phyloP scores from a whole-genome alignment of 2,888 invertebrate species.

The Pomacea canaliculata region DNA sequence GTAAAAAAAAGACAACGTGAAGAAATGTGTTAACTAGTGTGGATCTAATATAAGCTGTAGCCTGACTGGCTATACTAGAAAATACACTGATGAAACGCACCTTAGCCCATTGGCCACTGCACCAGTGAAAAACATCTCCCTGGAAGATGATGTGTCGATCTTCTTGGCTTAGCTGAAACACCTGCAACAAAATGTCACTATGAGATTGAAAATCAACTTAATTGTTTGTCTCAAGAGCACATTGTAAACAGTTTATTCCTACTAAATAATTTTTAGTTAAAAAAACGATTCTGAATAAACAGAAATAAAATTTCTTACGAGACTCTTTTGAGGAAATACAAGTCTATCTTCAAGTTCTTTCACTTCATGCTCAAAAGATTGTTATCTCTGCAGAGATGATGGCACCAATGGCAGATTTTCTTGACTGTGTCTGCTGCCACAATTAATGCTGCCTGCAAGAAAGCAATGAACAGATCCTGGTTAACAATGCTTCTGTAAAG shows the following conservation, averaged over 20 bases:
- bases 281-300: no score
- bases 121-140: conserved; percentile 58
- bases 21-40: no score
- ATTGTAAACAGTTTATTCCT: background rate
- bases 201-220: background rate
- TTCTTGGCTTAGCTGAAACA: conserved; percentile 60
- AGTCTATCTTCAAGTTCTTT: conserved; percentile 61
- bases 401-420: background rate
- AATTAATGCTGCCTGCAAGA: background rate
- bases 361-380: conserved; percentile 59
- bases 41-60: no score
- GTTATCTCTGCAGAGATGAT: conserved; percentile 5
- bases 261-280: no score
- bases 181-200: conserved; percentile 37
- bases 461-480: no score
- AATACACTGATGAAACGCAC: conserved; percentile 13
- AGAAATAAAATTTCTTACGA: conserved; percentile 43
- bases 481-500: no score
- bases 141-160: conserved; percentile 64
- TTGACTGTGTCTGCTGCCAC: background rate
- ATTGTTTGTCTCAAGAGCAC: no score
- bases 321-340: conserved; percentile 58
- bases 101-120: conserved; percentile 56
- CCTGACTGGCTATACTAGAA: no score
- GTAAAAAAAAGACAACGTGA: no score